A percentile compares a stretch with the other conserved stretches of the same genome.
Evolutionary conservation across 2,888 invertebrate species (phyloP).

Genomic region (Allophyes oxyacanthae): DNA sequence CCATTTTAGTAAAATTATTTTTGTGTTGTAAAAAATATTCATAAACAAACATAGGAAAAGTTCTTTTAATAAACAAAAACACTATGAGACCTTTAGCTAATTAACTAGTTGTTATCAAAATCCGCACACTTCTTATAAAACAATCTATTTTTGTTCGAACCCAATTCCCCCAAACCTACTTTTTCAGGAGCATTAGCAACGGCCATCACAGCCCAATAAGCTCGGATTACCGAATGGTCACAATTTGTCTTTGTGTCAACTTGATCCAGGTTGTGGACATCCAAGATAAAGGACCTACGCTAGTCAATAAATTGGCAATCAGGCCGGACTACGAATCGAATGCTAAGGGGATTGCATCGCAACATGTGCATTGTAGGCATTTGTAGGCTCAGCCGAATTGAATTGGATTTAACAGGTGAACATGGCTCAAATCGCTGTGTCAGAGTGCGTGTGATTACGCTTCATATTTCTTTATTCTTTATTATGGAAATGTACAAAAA

Average conservation of each 20-base stretch:
- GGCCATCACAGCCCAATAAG: conserved; percentile 63
- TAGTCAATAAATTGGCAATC: conserved; percentile 67
- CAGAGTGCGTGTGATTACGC: no score
- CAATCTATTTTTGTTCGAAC: conserved; percentile 8
- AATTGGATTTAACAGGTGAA: conserved; percentile 43
- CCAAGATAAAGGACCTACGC: conserved; percentile 59
- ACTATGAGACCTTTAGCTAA: no score
- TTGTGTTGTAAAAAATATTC: no score
- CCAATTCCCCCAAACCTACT: conserved; percentile 36
- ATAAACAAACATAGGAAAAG: no score
- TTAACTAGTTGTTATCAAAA: no score
- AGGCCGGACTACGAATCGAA: conserved; percentile 37
- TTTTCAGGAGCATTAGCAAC: conserved; percentile 56
- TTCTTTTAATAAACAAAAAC: no score
- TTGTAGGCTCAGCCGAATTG: conserved; percentile 23
- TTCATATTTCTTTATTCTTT: no score
- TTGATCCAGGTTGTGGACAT: conserved; percentile 57
- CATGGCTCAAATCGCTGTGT: conserved; percentile 7
- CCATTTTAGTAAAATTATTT: no score
- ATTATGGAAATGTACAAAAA: no score
- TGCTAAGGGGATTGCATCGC: conserved; percentile 39
- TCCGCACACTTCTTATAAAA: no score
- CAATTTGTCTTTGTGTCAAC: conserved; percentile 69
- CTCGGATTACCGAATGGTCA: conserved; percentile 64
- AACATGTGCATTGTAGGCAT: conserved; percentile 29